phyloP scores from a whole-genome alignment of 2,113 vertebrate genomes.

The Macrotus californicus region DNA sequence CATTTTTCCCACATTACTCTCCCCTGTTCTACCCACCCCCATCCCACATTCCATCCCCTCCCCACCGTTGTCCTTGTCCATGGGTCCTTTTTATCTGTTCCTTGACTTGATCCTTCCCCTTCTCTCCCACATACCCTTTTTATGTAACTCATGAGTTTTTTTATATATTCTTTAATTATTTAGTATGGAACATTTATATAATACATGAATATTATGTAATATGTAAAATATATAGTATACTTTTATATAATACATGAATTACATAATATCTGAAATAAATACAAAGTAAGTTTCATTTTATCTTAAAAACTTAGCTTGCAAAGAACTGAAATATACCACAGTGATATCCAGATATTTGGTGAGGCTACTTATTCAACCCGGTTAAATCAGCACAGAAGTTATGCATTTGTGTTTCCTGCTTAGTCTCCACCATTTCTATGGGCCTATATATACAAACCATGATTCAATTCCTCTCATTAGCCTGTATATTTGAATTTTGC shows the following conservation, averaged over 20 bases:
- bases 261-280: not conserved
- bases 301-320: not conserved
- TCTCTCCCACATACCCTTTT: too few species aligned
- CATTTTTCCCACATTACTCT: too few species aligned
- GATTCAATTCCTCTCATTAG: not conserved
- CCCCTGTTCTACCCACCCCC: too few species aligned
- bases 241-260: not conserved
- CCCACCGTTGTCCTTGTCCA: too few species aligned
- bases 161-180: not conserved
- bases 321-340: not conserved
- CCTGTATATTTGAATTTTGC: not conserved
- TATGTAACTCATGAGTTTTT: not conserved
- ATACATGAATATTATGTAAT: not conserved
- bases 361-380: not conserved
- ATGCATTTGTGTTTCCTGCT: not conserved
- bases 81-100: too few species aligned
- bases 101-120: too few species aligned
- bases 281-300: not conserved
- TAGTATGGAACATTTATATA: not conserved
- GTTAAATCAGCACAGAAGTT: not conserved
- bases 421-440: not conserved
- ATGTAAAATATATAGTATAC: not conserved
- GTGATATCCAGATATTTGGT: not conserved
- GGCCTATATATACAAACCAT: not conserved
- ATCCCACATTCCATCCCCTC: too few species aligned